Evolutionary conservation across 2,888 invertebrate genomes (phyloP), one percentile per base, ranked within the genome.

Genomic region (Geophilus truncorum): DNA sequence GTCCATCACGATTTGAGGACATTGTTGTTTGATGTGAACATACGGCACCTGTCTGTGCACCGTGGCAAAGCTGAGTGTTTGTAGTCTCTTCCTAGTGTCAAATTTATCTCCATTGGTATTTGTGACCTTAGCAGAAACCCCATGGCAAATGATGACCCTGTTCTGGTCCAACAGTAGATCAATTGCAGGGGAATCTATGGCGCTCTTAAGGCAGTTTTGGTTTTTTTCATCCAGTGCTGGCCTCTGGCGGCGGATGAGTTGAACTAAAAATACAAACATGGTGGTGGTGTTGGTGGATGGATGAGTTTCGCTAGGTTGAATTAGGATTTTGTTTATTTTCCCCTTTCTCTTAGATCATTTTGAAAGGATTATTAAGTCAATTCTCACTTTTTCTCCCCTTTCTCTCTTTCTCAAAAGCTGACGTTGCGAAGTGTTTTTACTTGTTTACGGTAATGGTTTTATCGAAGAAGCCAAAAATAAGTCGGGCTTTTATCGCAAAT

Each of bases 31-130:
- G 62, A 62, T 25, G 62, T 25, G 62, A 23, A 62, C 62, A 62
- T 23, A 62, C 25, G 62, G 62, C 62, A 62, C 25, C 62, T 62
- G 62, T 62, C 62, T 62, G 15, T 15, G 23, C 28, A 25, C 25
- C 10, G 25, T 25, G 25, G 25, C 10, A 62, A 62, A 62, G 62
- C 62, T 15, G 23, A 62, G 62, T 62, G 62, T 62, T 62, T 62
- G 62, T 62, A 62, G 62, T 62, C 12, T 28, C 25, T 28, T 62
- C 62, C 62, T 25, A 25, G 62, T 62, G 62, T 62, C 62, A 62
- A 62, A 62, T 62, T 62, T 62, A 62, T 62, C 62, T 62, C 62
- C 62, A 62, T 62, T 62, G 62, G 62, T 62, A 62, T 62, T 62
- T 62, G 62, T 62, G 62, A 62, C 62, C 62, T 28, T 28, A 23